phyloP scores from a whole-genome alignment of 2,797 vertebrate genomes.

The Podarcis lilfordi region DNA sequence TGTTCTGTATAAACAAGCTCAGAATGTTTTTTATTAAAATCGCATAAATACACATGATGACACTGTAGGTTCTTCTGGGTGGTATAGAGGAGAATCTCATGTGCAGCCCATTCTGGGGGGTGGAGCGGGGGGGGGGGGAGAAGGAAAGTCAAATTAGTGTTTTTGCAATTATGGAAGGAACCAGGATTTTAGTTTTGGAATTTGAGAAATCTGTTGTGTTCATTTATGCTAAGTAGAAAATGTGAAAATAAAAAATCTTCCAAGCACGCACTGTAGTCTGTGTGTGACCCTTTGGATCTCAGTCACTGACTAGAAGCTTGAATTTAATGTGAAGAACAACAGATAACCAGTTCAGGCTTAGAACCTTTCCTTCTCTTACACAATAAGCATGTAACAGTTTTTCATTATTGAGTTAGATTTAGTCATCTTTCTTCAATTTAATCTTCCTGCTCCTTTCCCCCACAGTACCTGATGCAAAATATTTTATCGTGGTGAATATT shows the following conservation, averaged over 20 bases:
- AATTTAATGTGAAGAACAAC: neutral
- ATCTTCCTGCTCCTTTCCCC: neutral
- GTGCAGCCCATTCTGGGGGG: constrained; percentile 90
- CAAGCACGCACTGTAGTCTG: neutral
- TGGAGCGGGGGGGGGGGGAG: neutral
- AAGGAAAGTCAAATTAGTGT: neutral
- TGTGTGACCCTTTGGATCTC: neutral
- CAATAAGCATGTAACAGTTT: neutral
- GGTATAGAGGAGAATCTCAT: constrained; percentile 88
- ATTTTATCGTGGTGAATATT: neutral
- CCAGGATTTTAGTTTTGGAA: neutral
- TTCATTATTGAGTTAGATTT: neutral
- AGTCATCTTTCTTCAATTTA: neutral
- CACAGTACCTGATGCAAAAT: neutral
- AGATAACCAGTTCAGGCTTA: constrained; percentile 11
- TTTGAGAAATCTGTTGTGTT: neutral
- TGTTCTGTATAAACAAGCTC: constrained; percentile 87
- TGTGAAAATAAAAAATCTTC: neutral
- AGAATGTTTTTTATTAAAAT: constrained; percentile 78
- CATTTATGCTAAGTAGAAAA: neutral
- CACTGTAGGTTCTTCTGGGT: constrained; percentile 86
- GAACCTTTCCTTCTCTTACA: neutral
- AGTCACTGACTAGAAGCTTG: neutral
- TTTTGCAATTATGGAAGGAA: neutral
- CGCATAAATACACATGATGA: constrained; percentile 83